phyloP scores from a whole-genome alignment of 2,888 invertebrate genomes.

The Ormyrus rosae region DNA sequence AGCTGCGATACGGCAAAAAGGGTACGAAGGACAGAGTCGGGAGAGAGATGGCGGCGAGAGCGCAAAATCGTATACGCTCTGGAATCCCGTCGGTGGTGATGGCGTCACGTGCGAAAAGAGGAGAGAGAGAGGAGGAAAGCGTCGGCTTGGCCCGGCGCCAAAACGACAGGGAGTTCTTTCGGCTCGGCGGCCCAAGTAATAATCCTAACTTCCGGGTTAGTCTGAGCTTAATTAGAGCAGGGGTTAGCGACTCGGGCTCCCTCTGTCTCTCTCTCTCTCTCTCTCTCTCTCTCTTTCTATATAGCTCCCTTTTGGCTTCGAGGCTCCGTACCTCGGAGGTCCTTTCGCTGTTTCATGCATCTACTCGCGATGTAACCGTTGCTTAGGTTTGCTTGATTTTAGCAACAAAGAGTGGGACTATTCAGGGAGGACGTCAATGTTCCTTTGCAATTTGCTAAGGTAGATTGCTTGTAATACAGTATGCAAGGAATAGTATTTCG shows the following conservation, averaged over 20 bases:
- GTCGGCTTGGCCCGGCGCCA: slow-evolving; percentile 68
- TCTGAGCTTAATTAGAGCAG: slow-evolving; percentile 73
- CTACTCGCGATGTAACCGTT: too few species aligned
- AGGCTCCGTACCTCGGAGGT: not conserved
- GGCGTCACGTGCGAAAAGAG: slow-evolving; percentile 58
- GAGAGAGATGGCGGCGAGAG: slow-evolving; percentile 12
- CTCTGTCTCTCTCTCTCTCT: not conserved
- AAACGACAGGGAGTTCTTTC: slow-evolving; percentile 61
- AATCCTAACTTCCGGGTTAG: slow-evolving; percentile 74
- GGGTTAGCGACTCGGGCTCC: slow-evolving; percentile 65
- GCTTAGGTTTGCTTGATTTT: too few species aligned
- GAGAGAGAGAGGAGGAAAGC: slow-evolving; percentile 59
- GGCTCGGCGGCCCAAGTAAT: slow-evolving; percentile 65
- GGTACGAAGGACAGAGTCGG: not conserved
- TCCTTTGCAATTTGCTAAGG: too few species aligned
- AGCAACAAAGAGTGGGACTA: too few species aligned
- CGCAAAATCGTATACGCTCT: slow-evolving; percentile 51
- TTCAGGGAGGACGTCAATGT: too few species aligned
- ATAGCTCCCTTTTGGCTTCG: not conserved
- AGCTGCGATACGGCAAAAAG: not conserved
- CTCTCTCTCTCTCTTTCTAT: slow-evolving; percentile 5
- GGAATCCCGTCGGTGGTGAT: slow-evolving; percentile 40
- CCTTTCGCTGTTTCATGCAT: not conserved
- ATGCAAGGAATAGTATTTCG: too few species aligned
- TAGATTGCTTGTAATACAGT: not conserved